Conservation (phyloP, 2,797 vertebrate species). For the Xyrichtys novacula region DNA sequence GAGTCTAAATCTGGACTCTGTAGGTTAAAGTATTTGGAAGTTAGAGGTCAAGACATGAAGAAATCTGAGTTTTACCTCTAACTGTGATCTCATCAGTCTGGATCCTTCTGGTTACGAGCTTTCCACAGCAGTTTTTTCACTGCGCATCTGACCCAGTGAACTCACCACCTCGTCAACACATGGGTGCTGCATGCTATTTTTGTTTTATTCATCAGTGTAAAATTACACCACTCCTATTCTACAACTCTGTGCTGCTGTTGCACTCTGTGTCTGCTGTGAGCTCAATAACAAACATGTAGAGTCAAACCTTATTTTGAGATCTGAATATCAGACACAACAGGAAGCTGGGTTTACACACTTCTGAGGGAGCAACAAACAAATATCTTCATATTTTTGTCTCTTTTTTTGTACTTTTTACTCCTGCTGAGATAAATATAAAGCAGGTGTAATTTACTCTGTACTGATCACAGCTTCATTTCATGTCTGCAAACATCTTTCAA, state of each 20-base stretch:
- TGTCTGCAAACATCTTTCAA: background rate
- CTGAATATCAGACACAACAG: background rate
- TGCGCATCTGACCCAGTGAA: background rate
- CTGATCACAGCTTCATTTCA: background rate
- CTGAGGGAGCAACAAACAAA: background rate
- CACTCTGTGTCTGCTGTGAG: conserved; percentile 10
- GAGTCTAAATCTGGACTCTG: background rate
- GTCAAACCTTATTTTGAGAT: conserved; percentile 10
- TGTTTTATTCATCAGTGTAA: conserved; percentile 21
- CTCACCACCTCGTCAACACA: background rate
- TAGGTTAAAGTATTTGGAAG: background rate
- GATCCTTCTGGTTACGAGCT: background rate
- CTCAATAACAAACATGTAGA: conserved; percentile 15
- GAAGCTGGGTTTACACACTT: background rate
- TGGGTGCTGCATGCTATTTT: conserved; percentile 40
- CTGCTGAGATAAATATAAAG: background rate
- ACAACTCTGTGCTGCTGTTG: background rate
- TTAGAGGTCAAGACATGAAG: background rate
- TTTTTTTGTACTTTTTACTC: background rate
- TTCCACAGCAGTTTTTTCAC: background rate
- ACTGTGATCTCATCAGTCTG: background rate
- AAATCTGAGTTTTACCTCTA: background rate
- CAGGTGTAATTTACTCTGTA: conserved; percentile 1
- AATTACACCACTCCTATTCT: conserved; percentile 12
- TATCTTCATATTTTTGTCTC: background rate